Evolutionary conservation across 2,888 invertebrate genomes (phyloP).

Genomic region (Charanyca ferruginea): DNA sequence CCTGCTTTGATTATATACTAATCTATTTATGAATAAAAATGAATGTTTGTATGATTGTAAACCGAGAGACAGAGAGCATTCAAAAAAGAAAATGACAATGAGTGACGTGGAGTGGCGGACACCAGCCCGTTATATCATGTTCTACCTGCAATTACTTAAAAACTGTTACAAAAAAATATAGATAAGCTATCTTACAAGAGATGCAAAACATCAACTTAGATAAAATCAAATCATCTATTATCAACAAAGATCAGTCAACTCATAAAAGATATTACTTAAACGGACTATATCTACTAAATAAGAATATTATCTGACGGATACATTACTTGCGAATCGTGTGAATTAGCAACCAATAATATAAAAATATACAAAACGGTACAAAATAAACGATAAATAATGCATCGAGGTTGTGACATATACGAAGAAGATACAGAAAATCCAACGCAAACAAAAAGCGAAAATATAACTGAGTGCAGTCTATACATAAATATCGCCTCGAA

Average conservation of each 20-base stretch:
- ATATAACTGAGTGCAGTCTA: not conserved
- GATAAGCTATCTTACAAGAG: too few relatives aligned
- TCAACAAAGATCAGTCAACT: not conserved
- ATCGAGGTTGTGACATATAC: conserved; percentile 20
- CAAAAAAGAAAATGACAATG: too few relatives aligned
- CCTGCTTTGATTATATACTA: conserved; percentile 52
- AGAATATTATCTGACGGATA: conserved; percentile 15
- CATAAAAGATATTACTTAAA: conserved; percentile 9
- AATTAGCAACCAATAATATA: conserved; percentile 36
- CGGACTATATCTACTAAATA: conserved; percentile 3
- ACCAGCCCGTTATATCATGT: too few relatives aligned
- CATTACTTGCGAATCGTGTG: conserved; percentile 40
- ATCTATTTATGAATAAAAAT: too few relatives aligned
- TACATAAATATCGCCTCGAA: too few relatives aligned
- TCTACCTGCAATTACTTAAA: too few relatives aligned
- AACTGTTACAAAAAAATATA: too few relatives aligned
- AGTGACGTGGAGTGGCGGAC: too few relatives aligned
- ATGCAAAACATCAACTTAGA: too few relatives aligned
- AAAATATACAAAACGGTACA: conserved; percentile 44
- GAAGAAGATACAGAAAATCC: not conserved
- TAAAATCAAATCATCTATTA: not conserved
- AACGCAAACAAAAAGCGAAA: not conserved
- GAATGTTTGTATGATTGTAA: too few relatives aligned
- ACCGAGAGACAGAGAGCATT: too few relatives aligned
- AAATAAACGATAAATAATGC: conserved; percentile 45